Conservation (phyloP, 2,113 vertebrate genomes). For the Theristicus caerulescens region DNA sequence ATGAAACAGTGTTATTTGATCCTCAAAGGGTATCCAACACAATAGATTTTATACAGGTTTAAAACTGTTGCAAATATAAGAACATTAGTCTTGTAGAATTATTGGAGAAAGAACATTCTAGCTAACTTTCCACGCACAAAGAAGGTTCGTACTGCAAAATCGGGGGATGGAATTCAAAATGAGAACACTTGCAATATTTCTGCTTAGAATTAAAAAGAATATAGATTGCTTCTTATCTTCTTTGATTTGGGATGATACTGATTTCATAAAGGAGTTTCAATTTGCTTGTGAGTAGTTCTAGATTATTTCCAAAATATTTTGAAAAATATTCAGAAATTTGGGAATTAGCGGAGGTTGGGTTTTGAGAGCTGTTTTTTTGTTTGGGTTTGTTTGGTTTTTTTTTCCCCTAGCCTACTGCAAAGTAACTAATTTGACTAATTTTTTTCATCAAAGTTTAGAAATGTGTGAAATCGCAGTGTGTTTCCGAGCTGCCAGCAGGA, state of each 20-base stretch:
- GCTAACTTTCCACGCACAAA: neutral
- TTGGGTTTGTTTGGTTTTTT: accelerated
- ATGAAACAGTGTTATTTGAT: neutral
- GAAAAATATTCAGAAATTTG: neutral
- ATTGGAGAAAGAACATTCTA: neutral
- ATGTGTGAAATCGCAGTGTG: neutral
- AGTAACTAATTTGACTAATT: neutral
- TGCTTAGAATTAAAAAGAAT: neutral
- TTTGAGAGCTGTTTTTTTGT: neutral
- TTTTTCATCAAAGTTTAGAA: neutral
- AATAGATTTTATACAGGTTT: neutral
- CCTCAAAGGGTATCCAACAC: neutral
- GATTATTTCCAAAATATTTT: neutral
- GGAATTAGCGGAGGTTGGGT: neutral
- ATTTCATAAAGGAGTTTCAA: neutral
- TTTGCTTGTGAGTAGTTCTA: neutral
- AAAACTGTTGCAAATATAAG: neutral
- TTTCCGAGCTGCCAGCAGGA: neutral
- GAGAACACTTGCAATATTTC: neutral
- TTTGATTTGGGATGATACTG: neutral
- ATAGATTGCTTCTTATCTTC: neutral
- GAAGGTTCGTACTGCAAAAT: neutral
- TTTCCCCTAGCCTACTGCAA: neutral
- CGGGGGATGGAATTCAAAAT: neutral
- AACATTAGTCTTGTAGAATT: neutral